These are phyloP conservation scores for Harpalus rubripes DNA, from an alignment of 2,888 invertebrate species.

Conservation along the genomic window DNA sequence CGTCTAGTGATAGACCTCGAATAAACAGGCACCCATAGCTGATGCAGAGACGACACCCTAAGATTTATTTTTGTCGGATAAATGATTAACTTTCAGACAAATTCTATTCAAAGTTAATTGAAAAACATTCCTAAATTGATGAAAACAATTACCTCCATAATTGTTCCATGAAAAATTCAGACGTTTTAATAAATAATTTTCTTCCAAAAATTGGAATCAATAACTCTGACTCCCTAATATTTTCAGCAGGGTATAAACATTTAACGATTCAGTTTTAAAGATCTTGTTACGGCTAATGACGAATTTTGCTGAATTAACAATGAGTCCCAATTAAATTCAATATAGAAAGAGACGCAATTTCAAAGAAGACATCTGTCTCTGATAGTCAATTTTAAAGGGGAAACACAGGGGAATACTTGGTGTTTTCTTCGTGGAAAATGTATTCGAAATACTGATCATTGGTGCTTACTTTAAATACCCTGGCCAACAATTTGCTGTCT, in stretches of 20 bases:
- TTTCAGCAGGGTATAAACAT: neutral
- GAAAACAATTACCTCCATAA: neutral
- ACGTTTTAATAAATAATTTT: neutral
- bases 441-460: too few species aligned
- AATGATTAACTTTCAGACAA: too few species aligned
- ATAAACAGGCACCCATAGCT: too few species aligned
- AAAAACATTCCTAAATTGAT: neutral
- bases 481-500: too few species aligned
- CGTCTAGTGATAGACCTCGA: too few species aligned
- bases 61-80: too few species aligned
- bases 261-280: conserved; percentile 16
- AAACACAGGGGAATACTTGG: too few species aligned
- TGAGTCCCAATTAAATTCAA: conserved; percentile 11
- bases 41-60: too few species aligned
- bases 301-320: conserved; percentile 46
- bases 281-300: conserved; percentile 17
- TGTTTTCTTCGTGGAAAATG: too few species aligned
- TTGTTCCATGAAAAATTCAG: neutral
- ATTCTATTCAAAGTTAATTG: neutral
- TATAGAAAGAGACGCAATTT: neutral
- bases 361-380: conserved; percentile 14
- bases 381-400: neutral
- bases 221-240: neutral
- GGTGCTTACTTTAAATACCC: too few species aligned
- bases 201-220: neutral